Percentiles rank a stretch among this genome's conserved stretches.
These are phyloP conservation scores for Ploceus nigricollis DNA, from an alignment of 2,113 vertebrate genomes.

Conservation along the genomic window DNA sequence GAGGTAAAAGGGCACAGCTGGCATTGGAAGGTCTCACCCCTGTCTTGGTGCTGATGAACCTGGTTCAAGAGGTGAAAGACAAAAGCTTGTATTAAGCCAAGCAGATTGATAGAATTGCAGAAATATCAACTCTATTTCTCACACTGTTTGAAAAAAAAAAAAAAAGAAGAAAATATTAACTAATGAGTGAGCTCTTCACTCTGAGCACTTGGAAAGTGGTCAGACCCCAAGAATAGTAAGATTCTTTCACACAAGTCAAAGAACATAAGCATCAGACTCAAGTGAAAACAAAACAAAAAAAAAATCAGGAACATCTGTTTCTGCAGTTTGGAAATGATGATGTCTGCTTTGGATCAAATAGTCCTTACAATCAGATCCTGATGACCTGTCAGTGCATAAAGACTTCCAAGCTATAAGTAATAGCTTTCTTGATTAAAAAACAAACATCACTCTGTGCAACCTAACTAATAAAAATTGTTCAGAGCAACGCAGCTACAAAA, in stretches of 20 bases:
- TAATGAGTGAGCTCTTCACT: not conserved
- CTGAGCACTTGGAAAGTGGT: not conserved
- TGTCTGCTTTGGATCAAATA: not conserved
- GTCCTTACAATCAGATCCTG: not conserved
- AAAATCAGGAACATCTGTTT: not conserved
- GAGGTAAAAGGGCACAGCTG: conserved; percentile 98
- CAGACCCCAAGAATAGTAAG: not conserved
- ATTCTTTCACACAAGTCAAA: not conserved
- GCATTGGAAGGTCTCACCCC: conserved; percentile 97
- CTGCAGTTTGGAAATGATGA: not conserved
- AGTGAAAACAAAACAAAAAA: not conserved
- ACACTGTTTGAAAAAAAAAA: not conserved
- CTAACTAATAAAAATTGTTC: not conserved
- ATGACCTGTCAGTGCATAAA: not conserved
- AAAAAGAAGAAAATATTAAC: not conserved
- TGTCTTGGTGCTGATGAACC: conserved; percentile 99
- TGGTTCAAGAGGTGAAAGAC: conserved; percentile 58
- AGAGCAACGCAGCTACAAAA: not conserved
- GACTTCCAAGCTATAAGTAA: not conserved
- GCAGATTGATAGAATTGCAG: not conserved
- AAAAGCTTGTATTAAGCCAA: conserved; percentile 9
- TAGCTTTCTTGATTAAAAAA: not conserved
- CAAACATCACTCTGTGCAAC: not conserved
- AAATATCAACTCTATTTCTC: not conserved
- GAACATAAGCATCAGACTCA: not conserved